Base-by-base conservation (phyloP, 2,113 vertebrate species). In the Megaceryle torquata region DNA sequence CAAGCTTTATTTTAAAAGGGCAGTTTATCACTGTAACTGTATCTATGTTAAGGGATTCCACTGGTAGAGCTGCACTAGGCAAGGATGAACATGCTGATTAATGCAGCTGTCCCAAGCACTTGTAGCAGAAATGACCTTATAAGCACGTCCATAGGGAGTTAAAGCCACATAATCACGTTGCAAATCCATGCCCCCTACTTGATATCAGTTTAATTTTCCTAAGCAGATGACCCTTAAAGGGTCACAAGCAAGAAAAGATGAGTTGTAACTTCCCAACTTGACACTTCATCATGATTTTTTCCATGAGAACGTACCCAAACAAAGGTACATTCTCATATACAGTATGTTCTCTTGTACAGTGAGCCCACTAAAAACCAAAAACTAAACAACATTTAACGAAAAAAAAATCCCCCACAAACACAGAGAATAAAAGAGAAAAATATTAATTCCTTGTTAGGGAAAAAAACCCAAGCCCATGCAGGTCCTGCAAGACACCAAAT, bases 191-290 rank as follows among this genome's bases (percentile, higher is more conserved):
- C 26, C 20, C 33, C 26, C 46, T 64, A 19, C 70, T 74, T 68
- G 71, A 39, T 81, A 88, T 31, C 75, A 64, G 82, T 79, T 91
- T 91, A 80, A 91, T 91, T 96, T 86, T 93, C 93, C 76, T 86
- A 86, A 44, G 46, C 48, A 90, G 63, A 86, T 41, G 72, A 88
- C 75, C 60, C 86, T 79, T 67, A 86, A 86, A 79, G 82, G 75
- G 70, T 69, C 74, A 89, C 25, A 77, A 39, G 41, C 74, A 87
- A 87, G 70, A 82, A 92, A 76, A 89, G 26, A 72, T 5, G 28
- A 92, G 63, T 67, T 85, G 0, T 41, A 76, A 48, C 63, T 77
- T 91, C 78, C 75, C 54, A 85, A 28, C 28, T 31, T 43, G 31
- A 93, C 28, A 63, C 25, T 51, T 53, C 20, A 33, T 5, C 68